A percentile compares a stretch with the other conserved stretches of the same genome.
phyloP scores from a whole-genome alignment of 2,888 invertebrate genomes.

The Steinernema carpocapsae region DNA sequence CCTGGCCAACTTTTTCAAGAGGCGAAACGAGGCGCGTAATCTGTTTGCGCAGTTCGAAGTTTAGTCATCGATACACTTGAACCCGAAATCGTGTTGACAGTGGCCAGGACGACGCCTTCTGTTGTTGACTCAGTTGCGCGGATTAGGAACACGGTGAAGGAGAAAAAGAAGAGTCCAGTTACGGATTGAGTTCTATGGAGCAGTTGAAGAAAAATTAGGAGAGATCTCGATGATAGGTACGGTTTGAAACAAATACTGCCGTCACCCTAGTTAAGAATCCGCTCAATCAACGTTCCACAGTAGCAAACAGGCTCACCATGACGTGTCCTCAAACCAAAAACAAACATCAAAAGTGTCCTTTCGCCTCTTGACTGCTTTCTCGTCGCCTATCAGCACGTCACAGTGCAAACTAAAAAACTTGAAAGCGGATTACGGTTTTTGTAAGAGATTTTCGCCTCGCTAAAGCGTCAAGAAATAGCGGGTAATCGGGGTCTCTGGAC shows the following conservation, averaged over 20 bases:
- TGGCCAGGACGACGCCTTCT: constrained; percentile 16
- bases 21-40: constrained; percentile 13
- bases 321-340: not conserved
- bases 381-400: not conserved
- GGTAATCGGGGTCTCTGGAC: not conserved
- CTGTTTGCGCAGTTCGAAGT: constrained; percentile 15
- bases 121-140: constrained; percentile 24
- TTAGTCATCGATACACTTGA: constrained; percentile 27
- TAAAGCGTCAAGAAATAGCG: constrained; percentile 13
- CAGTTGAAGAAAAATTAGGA: no score
- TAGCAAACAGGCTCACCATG: no score
- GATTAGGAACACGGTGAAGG: not conserved
- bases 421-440: constrained; percentile 23
- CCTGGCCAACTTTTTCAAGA: constrained; percentile 13
- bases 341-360: not conserved
- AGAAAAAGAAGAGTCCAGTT: no score
- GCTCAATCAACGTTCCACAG: no score
- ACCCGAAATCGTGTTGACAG: constrained; percentile 20
- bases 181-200: no score
- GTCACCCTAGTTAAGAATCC: no score
- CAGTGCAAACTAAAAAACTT: constrained; percentile 3
- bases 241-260: no score
- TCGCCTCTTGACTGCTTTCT: not conserved
- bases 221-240: no score
- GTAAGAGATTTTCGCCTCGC: not conserved